A percentile compares a stretch with the other conserved stretches of the same genome.
Evolutionary conservation across 53 echinoderm and acorn worm species (phyloP).

Genomic region (Mesocentrotus franciscanus): DNA sequence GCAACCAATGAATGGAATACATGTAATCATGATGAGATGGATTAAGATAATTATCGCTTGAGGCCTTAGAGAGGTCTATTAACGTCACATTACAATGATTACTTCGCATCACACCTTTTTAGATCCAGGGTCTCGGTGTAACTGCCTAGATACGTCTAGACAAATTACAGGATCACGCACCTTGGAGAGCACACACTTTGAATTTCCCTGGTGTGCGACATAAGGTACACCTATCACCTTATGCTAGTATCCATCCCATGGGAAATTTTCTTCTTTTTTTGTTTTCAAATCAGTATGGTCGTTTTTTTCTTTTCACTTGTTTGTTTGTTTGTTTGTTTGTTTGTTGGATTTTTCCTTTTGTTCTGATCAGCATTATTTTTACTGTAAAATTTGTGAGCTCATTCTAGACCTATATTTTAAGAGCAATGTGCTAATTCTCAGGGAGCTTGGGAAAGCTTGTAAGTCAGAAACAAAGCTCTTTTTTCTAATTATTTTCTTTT

Average conservation of each 20-base stretch:
- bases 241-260: neutral
- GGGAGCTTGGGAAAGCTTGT: neutral
- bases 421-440: too few species aligned
- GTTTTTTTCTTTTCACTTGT: neutral
- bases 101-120: neutral
- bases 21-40: neutral
- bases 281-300: neutral
- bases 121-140: neutral
- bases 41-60: neutral
- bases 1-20: conserved; percentile 19
- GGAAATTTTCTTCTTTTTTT: neutral
- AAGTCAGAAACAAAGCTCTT: neutral
- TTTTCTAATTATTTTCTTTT: neutral
- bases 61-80: neutral
- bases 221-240: neutral
- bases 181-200: neutral
- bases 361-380: neutral
- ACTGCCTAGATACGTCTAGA: neutral
- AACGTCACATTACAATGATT: conserved; percentile 18
- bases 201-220: neutral
- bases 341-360: neutral
- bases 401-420: neutral
- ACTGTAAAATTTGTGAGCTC: neutral
- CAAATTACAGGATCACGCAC: neutral
- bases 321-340: neutral